Base-by-base conservation (phyloP, 2,888 invertebrate species). In the Drymonia ruficornis region DNA sequence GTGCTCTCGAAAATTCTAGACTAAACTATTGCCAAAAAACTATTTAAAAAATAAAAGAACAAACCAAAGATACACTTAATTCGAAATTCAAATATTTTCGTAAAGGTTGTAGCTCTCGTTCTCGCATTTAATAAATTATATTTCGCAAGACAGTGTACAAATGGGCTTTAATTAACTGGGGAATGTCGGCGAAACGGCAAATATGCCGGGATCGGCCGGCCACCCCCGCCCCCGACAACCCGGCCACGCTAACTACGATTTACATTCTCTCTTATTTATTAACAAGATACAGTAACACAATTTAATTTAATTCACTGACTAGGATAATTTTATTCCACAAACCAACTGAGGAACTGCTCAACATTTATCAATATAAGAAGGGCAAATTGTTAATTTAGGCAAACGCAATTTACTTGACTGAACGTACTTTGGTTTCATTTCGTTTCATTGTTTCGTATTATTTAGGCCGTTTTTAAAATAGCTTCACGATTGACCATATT, bases 151-250 rank as follows among this genome's bases (percentile, higher is more conserved):
- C 87, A 86, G 84, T 86, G 82, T 88, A 89, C 86, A 89, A 90
- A 89, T 89, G 87, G 87, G 83, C 84, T 89, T 89, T 89, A 91
- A 91, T 91, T 91, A 91, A 89, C 88, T 87, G 80, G 81, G 86
- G 88, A 90, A 89, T 89, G 88, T 82, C 81, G 84, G 81, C 78
- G 78, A 85, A 86, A 84, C 81, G 86, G 87, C 84, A 87, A 88
- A 84, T 87, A 89, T 87, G 86, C 84, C 75, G 67, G 77, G 83
- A 84, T 81, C 83, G 82, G 72, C 64, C 72, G 76, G 70, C 68
- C 73, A 65, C 73, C 73, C 68, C 72, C 72, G 59, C 61, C 52
- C 63, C 53, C 52, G 49, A 50, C 63, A 63, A 65, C 71, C 74
- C 76, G 67, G 76, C 78, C 69, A 65, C 79, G 78, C 80, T 85